phyloP scores from a whole-genome alignment of 2,888 invertebrate species.

The Xestia ashworthii region DNA sequence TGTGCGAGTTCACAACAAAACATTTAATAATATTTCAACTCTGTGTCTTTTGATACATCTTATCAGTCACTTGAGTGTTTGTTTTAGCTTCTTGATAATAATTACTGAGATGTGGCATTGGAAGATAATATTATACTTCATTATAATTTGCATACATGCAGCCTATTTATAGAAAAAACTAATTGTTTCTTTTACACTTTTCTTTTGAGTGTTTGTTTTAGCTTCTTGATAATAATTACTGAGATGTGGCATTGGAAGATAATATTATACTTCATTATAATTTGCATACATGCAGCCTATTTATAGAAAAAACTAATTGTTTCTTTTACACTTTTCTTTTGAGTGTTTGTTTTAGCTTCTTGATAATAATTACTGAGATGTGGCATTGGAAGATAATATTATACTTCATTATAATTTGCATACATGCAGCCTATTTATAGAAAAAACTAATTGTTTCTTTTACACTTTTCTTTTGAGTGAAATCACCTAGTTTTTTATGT shows the following conservation, averaged over 20 bases:
- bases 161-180: neutral
- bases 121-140: neutral
- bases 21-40: conserved; percentile 13
- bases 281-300: neutral
- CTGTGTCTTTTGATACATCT: conserved; percentile 4
- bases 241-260: neutral
- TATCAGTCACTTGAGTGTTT: conserved; percentile 54
- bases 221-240: conserved; percentile 20
- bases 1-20: neutral
- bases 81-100: conserved; percentile 32
- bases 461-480: neutral
- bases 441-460: neutral
- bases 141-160: neutral
- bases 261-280: neutral
- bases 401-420: neutral
- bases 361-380: conserved; percentile 5
- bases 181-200: no score
- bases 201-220: conserved; percentile 41
- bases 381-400: neutral
- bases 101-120: neutral
- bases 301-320: neutral
- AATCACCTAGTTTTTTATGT: neutral
- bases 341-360: conserved; percentile 40
- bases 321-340: neutral
- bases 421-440: neutral